phyloP scores from a whole-genome alignment of 2,113 vertebrate genomes.

The Nesoenas mayeri region DNA sequence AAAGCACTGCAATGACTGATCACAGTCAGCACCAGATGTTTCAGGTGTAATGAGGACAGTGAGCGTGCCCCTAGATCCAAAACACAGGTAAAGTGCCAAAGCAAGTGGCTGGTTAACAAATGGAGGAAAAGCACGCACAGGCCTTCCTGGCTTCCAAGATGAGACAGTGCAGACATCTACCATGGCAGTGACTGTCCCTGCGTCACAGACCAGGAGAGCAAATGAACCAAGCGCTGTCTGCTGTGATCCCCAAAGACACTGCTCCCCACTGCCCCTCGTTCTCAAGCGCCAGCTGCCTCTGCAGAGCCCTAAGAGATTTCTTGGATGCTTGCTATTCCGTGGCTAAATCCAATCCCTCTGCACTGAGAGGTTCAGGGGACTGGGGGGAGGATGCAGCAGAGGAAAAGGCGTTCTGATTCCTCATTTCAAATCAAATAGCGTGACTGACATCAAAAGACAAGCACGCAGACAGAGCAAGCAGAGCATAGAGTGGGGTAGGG shows the following conservation, averaged over 20 bases:
- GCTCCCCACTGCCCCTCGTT: background rate
- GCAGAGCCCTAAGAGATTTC: background rate
- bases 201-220: background rate
- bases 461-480: background rate
- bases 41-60: background rate
- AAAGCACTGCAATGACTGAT: background rate
- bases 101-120: background rate
- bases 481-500: background rate
- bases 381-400: background rate
- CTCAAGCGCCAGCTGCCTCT: background rate
- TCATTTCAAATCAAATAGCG: background rate
- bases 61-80: background rate
- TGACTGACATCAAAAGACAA: conserved; percentile 34
- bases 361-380: background rate
- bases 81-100: background rate
- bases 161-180: background rate
- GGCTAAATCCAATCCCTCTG: background rate
- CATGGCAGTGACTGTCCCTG: background rate
- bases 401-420: background rate
- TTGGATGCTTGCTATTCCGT: background rate
- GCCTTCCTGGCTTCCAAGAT: background rate
- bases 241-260: background rate
- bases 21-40: background rate
- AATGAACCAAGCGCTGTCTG: background rate
- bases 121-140: background rate